Evolutionary conservation across 2,113 vertebrate species (phyloP).

Genomic region (Triplophysa siluroides): DNA sequence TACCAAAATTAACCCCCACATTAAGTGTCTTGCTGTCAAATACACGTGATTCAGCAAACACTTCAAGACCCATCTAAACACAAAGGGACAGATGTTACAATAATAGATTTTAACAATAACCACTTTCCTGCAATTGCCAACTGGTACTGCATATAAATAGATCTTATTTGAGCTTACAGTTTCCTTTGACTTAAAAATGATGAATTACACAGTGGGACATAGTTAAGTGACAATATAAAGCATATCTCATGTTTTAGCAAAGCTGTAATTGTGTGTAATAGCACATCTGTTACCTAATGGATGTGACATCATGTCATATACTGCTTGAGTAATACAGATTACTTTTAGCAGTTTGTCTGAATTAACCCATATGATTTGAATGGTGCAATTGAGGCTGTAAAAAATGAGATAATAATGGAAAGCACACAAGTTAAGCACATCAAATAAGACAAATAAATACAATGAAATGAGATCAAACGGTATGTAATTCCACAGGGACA

Average conservation of each 20-base stretch:
- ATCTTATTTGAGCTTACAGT: background rate
- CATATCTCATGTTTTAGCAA: constrained; percentile 19
- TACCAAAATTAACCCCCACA: constrained; percentile 15
- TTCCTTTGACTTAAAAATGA: constrained; percentile 17
- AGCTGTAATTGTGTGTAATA: constrained; percentile 34
- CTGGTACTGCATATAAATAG: constrained; percentile 6
- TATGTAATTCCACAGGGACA: too few species aligned
- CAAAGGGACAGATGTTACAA: background rate
- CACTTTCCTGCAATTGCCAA: constrained; percentile 8
- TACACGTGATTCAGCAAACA: constrained; percentile 49
- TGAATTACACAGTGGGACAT: constrained; percentile 21
- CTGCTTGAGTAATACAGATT: constrained; percentile 5
- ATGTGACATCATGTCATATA: background rate
- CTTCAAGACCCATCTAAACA: constrained; percentile 33
- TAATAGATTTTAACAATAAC: constrained; percentile 4
- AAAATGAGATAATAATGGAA: background rate
- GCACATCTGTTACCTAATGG: constrained; percentile 13
- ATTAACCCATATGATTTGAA: background rate
- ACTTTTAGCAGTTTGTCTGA: constrained; percentile 1
- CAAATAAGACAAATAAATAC: too few species aligned
- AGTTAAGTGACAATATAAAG: constrained; percentile 3
- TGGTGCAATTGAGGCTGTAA: too few species aligned
- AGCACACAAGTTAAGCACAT: background rate
- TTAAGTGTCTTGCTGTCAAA: constrained; percentile 27
- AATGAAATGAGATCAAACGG: too few species aligned